phyloP scores from a whole-genome alignment of 2,797 vertebrate species.

The Moxostoma hubbsi region DNA sequence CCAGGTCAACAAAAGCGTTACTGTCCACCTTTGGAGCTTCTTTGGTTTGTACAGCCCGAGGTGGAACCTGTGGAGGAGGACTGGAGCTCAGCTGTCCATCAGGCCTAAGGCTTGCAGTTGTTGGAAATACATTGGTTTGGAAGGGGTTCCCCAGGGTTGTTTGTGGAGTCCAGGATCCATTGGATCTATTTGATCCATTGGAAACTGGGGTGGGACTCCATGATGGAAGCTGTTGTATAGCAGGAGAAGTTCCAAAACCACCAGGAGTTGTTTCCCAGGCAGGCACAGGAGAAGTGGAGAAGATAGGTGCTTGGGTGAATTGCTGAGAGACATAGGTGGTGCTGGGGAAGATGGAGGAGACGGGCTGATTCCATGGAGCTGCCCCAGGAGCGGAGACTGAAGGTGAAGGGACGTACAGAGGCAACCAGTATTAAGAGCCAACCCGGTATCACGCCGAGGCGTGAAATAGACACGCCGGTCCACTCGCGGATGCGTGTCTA shows the following conservation, averaged over 20 bases:
- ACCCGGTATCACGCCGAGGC: no score
- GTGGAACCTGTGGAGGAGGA: constrained; percentile 80
- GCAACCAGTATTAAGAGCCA: constrained; percentile 67
- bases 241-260: constrained; percentile 65
- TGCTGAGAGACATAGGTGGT: constrained; percentile 60
- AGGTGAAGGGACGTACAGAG: constrained; percentile 53
- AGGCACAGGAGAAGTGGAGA: constrained; percentile 78
- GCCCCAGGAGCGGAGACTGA: constrained; percentile 34
- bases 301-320: constrained; percentile 76
- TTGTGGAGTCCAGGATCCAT: constrained; percentile 78
- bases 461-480: no score
- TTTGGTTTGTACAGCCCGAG: constrained; percentile 77
- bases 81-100: constrained; percentile 64
- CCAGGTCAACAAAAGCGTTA: constrained; percentile 89
- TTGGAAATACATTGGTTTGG: constrained; percentile 76
- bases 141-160: constrained; percentile 81
- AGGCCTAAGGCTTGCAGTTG: constrained; percentile 52
- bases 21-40: constrained; percentile 81
- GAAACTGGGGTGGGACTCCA: constrained; percentile 72
- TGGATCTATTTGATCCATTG: constrained; percentile 56
- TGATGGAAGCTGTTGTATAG: constrained; percentile 64
- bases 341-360: constrained; percentile 50
- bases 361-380: constrained; percentile 47
- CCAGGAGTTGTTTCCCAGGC: constrained; percentile 67
- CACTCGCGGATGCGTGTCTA: no score